A percentile compares a stretch with the other conserved stretches of the same genome.
Evolutionary conservation across 2,113 vertebrate species (phyloP).

Genomic region (Rhinopomastus cyanomelas): DNA sequence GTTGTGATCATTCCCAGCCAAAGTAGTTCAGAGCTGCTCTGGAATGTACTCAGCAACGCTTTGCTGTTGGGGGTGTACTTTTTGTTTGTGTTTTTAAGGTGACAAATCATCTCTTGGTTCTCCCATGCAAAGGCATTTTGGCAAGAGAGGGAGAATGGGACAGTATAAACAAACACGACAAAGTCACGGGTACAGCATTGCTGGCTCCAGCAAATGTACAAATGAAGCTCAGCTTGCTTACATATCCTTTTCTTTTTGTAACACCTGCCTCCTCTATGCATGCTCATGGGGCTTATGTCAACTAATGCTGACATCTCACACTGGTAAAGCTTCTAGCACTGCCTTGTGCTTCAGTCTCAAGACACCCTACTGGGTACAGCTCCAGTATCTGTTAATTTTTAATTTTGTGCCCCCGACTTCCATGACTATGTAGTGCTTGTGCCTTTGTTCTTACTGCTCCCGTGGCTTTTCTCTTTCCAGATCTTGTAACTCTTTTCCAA

Average conservation of each 20-base stretch:
- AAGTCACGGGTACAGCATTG: background rate
- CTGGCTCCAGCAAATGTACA: background rate
- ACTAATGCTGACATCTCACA: background rate
- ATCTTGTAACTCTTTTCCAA: background rate
- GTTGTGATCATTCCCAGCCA: too few species aligned
- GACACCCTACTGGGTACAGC: background rate
- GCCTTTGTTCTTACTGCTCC: background rate
- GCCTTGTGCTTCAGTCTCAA: background rate
- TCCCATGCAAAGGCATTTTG: background rate
- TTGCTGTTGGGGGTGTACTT: too few species aligned
- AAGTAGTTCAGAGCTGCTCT: too few species aligned
- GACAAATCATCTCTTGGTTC: too few species aligned
- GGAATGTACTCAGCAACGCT: too few species aligned
- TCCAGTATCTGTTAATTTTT: background rate
- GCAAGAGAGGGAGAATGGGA: background rate
- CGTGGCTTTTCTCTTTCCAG: background rate
- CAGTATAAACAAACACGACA: background rate
- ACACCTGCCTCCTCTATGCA: background rate
- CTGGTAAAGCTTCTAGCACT: background rate
- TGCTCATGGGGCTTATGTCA: background rate
- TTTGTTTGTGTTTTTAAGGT: too few species aligned
- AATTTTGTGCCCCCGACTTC: background rate
- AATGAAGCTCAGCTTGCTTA: background rate
- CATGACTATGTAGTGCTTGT: background rate
- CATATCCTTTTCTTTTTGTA: rapidly evolving